Percentiles rank a stretch among this genome's conserved stretches.
phyloP scores from a whole-genome alignment of 2,113 vertebrate genomes.

The Andinoacara biseriatus region DNA sequence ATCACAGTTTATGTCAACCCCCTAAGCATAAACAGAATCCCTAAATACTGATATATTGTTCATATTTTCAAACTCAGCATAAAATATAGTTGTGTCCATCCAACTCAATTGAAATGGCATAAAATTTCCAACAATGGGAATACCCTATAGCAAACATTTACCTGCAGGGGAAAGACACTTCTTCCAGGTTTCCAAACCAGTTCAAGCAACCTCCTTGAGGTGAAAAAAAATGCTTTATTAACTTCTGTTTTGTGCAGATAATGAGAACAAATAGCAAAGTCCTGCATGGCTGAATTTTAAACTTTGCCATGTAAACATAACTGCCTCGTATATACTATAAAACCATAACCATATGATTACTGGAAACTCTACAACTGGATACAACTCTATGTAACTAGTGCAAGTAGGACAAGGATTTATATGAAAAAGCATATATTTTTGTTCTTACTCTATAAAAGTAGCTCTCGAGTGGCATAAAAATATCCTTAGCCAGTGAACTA shows the following conservation, averaged over 20 bases:
- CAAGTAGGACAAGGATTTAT: slow-evolving; percentile 7
- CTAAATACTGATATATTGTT: background rate
- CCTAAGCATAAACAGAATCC: background rate
- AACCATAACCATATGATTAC: background rate
- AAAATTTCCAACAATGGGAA: too few species aligned
- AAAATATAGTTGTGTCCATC: background rate
- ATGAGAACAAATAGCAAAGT: background rate
- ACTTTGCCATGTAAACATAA: background rate
- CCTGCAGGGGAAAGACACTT: background rate
- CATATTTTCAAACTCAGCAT: background rate
- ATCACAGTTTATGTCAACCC: background rate
- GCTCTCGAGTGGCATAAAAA: background rate
- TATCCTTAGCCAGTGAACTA: background rate
- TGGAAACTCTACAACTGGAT: background rate
- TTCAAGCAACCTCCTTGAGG: too few species aligned
- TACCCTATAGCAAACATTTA: background rate
- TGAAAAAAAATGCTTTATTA: background rate
- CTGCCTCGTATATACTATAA: background rate
- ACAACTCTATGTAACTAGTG: background rate
- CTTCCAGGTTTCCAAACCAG: background rate
- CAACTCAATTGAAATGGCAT: background rate
- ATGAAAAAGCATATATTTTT: slow-evolving; percentile 2
- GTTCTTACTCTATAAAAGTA: background rate
- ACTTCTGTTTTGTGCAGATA: background rate
- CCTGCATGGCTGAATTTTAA: background rate